Evolutionary conservation across 2,113 vertebrate species (phyloP).

Genomic region (Chitala chitala): DNA sequence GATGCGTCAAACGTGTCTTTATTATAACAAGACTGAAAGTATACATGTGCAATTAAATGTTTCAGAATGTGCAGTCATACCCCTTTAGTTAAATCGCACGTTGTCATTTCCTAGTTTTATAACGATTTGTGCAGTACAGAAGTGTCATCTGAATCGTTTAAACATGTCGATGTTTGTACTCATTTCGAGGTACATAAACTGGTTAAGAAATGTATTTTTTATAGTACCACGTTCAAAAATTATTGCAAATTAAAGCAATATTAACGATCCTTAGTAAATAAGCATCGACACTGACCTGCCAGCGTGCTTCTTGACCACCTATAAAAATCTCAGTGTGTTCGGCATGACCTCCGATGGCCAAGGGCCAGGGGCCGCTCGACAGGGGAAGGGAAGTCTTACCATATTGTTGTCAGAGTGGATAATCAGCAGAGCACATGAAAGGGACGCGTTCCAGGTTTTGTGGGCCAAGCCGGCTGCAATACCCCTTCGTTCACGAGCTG

Average conservation of each 20-base stretch:
- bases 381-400: slow-evolving; percentile 66
- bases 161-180: too few relatives aligned
- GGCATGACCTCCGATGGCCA: slow-evolving; percentile 55
- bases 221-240: slow-evolving; percentile 53
- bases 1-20: too few relatives aligned
- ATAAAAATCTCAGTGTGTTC: slow-evolving; percentile 58
- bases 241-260: slow-evolving; percentile 59
- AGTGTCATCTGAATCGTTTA: too few relatives aligned
- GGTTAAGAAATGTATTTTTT: slow-evolving; percentile 70
- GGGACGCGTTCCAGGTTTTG: slow-evolving; percentile 64
- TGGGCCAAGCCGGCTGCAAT: slow-evolving; percentile 54
- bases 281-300: slow-evolving; percentile 61
- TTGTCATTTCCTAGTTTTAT: too few relatives aligned
- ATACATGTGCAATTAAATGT: too few relatives aligned
- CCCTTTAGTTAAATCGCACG: too few relatives aligned
- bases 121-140: too few relatives aligned
- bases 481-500: slow-evolving; percentile 55
- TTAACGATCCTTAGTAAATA: slow-evolving; percentile 56
- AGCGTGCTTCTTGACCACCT: slow-evolving; percentile 59
- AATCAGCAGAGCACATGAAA: slow-evolving; percentile 71
- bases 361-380: slow-evolving; percentile 59
- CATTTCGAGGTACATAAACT: slow-evolving; percentile 53
- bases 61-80: too few relatives aligned
- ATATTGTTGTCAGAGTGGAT: slow-evolving; percentile 75
- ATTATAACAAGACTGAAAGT: too few relatives aligned